Evolutionary conservation across 2,888 invertebrate genomes (phyloP), one percentile per base, ranked within the genome.

Genomic region (Barypeithes pellucidus): DNA sequence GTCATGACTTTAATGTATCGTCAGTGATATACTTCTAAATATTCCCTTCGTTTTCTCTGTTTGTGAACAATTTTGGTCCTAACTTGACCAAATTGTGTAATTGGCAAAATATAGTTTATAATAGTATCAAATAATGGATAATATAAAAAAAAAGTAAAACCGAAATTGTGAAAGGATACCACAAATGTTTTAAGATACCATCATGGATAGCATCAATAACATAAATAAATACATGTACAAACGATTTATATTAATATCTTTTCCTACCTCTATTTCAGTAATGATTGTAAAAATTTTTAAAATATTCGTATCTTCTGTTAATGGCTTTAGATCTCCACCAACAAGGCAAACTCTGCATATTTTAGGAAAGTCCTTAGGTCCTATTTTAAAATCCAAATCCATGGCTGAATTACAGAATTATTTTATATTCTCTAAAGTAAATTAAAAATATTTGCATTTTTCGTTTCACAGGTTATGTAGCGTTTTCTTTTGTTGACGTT

Each of bases 291-390:
- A 78, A 68, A 77, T 72, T 43, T 59, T 41, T n/a, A 62, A 22
- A 41, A 72, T 57, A 45, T 75, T 72, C 29, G 67, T 54, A 36
- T 77, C 57, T 24, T 77, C 57, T 24, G 65, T 47, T 54, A 78
- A 45, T 2, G 74, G 71, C 14, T 73, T 71, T 36, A 77, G 60
- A 59, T 77, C 73, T 45, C 71, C 72, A 41, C 14, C 43, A 41
- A 59, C 54, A 57, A 78, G 67, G 65, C 78, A 78, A 36, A 76
- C 63, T 24, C 78, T 73, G 43, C 78, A 78, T 67, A 78, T 75
- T 29, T 61, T 76, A 5, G 76, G 70, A 70, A 78, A 78, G 67
- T 78, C 77, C 41, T 73, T 59, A 20, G 71, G 47, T 33, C 22
- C 33, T 22, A 71, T 67, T 67, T 75, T 71, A 29, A 75, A 41